Conservation (phyloP, 2,888 invertebrate species). For the Achlya flavicornis region DNA sequence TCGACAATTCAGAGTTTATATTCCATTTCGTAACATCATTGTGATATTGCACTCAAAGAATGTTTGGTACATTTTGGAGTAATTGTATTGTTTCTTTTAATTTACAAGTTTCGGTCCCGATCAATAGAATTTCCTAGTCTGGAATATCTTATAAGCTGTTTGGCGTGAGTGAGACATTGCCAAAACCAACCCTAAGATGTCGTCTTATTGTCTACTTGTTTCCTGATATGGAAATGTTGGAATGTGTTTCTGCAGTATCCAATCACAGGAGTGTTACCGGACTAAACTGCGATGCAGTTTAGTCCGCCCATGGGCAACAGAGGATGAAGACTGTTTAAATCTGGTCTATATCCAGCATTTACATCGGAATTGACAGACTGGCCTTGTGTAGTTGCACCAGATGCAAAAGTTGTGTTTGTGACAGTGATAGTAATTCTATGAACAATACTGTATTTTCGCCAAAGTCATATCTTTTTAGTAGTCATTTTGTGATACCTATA, state of each 20-base stretch:
- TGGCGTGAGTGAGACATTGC: neutral
- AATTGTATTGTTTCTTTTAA: neutral
- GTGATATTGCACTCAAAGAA: neutral
- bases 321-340: slow-evolving; percentile 1
- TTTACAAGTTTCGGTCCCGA: neutral
- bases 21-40: neutral
- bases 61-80: neutral
- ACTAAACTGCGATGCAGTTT: neutral
- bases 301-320: neutral
- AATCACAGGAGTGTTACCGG: neutral
- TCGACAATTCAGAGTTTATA: neutral
- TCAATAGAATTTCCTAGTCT: neutral
- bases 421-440: slow-evolving; percentile 7
- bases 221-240: neutral
- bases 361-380: neutral
- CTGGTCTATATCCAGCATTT: neutral
- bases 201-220: neutral
- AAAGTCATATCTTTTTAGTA: neutral
- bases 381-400: slow-evolving; percentile 3
- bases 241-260: neutral
- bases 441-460: neutral
- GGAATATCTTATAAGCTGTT: neutral
- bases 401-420: slow-evolving; percentile 6
- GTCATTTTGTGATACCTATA: neutral
- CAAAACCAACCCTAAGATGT: neutral